Percentiles rank a stretch among this genome's conserved stretches.
Conservation (phyloP, 2,797 vertebrate genomes). For the Ataeniobius toweri region DNA sequence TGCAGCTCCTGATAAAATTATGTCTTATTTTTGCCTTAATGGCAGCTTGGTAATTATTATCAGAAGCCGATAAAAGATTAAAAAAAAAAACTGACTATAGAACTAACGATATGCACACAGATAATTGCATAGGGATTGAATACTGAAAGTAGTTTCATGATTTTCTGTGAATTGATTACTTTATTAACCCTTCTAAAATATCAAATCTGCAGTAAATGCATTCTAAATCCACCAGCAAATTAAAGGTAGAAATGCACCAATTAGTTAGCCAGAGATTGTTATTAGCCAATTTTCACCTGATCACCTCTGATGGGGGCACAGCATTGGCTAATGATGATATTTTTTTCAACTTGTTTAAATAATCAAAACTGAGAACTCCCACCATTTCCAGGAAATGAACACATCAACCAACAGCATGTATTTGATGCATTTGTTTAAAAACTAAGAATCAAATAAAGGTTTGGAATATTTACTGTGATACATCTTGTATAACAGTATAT, state of each 20-base stretch:
- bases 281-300: not conserved
- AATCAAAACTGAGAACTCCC: not conserved
- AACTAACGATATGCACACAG: not conserved
- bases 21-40: constrained; percentile 36
- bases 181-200: not conserved
- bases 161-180: not conserved
- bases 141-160: not conserved
- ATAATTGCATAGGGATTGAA: not conserved
- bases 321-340: too few species aligned
- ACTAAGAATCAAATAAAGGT: not conserved
- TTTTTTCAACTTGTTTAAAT: not conserved
- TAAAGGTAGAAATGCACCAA: not conserved
- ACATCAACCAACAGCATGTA: not conserved
- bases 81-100: not conserved
- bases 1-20: constrained; percentile 32
- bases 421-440: not conserved
- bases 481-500: not conserved
- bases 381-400: not conserved
- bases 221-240: not conserved
- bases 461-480: not conserved
- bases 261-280: not conserved
- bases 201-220: not conserved
- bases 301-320: not conserved
- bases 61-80: constrained; percentile 25
- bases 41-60: constrained; percentile 36